Base-by-base conservation (phyloP, 2,888 invertebrate genomes). In the Eulithis prunata region DNA sequence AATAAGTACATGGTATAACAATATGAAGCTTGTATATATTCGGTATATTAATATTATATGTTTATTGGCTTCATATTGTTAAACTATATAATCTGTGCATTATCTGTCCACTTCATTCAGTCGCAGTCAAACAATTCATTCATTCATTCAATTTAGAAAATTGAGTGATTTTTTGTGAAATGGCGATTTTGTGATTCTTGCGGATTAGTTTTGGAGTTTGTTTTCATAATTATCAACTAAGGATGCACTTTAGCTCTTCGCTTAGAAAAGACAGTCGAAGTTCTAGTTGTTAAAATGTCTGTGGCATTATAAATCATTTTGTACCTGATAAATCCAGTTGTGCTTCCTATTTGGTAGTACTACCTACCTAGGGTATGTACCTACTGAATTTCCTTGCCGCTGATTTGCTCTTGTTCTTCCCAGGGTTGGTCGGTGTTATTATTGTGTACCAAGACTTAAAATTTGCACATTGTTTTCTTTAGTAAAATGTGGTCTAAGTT, bases 141-240 rank as follows among this genome's bases (percentile, higher is more conserved):
- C 38, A 38, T 10, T 41, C 41, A 41, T 41, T 41, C 41, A 8
- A 3, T 41, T 41, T 11, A 41, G 41, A 41, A 41, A 41, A 41
- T 41, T 41, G 41, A 41, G 41, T 38, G 38, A 38, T 41, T 41
- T 32, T 41, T 41, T 86, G 84, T 86, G 89, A 88, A 91, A 91
- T 91, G 91, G 92, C 91, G 91, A 91, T 87, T 87, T 87, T 86
- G 87, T 87, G 85, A 82, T 78, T 86, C 82, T 83, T 84, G 79
- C 78, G 78, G 82, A 84, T 85, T 81, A 85, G 82, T 84, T 82
- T 86, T 65, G 65, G 63, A 62, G 69, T 52, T 60, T 65, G 51
- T 58, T 55, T 60, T 57, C 43, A 61, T 47, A 61, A 62, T 65
- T 68, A 67, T 71, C 71, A 71, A 73, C 70, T 73, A 74, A 75